Evolutionary conservation across 2,888 invertebrate genomes (phyloP).

Genomic region (Dexiosoma caninum): DNA sequence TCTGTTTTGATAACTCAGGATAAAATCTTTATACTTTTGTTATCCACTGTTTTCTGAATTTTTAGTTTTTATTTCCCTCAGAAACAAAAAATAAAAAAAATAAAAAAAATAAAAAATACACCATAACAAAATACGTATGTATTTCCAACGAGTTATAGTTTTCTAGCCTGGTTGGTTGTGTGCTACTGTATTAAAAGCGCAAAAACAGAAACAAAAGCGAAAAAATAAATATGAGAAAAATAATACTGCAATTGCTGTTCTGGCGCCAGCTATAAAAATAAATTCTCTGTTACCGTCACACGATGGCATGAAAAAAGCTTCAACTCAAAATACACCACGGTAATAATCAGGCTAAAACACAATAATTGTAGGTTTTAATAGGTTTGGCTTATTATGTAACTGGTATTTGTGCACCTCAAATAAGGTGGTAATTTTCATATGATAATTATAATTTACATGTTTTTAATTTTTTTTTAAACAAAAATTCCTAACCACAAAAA

Average conservation of each 20-base stretch:
- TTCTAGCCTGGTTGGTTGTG: conserved; percentile 55
- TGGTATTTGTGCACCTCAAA: background rate
- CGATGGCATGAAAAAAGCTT: conserved; percentile 32
- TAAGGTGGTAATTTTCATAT: conserved; percentile 33
- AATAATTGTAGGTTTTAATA: conserved; percentile 47
- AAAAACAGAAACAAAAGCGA: background rate
- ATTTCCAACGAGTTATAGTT: conserved; percentile 37
- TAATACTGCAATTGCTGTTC: conserved; percentile 53
- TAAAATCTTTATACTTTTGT: background rate
- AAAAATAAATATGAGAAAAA: background rate
- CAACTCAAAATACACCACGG: conserved; percentile 50
- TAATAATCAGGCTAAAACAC: conserved; percentile 56
- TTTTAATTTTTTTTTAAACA: background rate
- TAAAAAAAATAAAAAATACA: too few species aligned
- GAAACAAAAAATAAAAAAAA: background rate
- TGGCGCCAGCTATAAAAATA: conserved; percentile 63
- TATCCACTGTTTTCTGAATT: conserved; percentile 15
- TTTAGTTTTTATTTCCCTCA: background rate
- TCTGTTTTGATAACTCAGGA: too few species aligned
- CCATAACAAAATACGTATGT: background rate
- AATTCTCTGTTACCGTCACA: conserved; percentile 59
- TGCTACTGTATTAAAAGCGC: background rate
- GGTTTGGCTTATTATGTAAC: conserved; percentile 21
- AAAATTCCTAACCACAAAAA: background rate
- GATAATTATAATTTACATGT: background rate